Evolutionary conservation across 1,140 invertebrate species (phyloP), one percentile per base, ranked within the genome.

Genomic region (Drosophila kepulauana): DNA sequence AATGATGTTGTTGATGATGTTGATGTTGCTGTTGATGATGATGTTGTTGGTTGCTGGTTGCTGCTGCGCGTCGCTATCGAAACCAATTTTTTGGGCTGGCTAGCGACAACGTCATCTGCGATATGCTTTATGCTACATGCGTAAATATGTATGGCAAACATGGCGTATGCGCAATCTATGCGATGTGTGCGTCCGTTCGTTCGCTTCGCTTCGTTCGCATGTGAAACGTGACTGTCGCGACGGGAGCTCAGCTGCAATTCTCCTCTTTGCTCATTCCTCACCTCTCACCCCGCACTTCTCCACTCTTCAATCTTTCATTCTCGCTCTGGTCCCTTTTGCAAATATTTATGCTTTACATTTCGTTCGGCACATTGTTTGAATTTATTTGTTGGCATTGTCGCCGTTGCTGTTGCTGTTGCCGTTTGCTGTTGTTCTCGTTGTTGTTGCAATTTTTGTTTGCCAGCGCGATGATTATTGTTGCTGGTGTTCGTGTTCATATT

Each of bases 341-440:
- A 89, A 89, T 89, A 89, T 89, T 89, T 85, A 89, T 89, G 85
- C 80, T 88, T 84, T 84, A 88, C 84, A 84, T 88, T 88, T 88
- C 79, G 63, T 87, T 87, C 82, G 82, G 82, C 84, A 84, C 81
- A 89, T 89, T 89, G 85, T 89, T 89, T 89, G 81, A 89, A 89
- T 89, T 89, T 89, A 89, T 88, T 88, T 88, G 84, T 75, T 81
- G 73, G 69, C 73, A 75, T 88, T 88, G 84, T 88, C 79, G 80
- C 73, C 11, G 41, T 43, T 6, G 41, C 3, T 2, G 41, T 43
- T 7, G 41, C 8, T 11, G 38, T 41, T 11, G n/a, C 13, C 33
- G 33, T 33, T 11, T 41, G 38, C 8, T 11, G 38, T 41, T 41
- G n/a, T 33, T 33, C 33, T 52, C 13, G 84, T 89, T 73, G 81